phyloP scores from a whole-genome alignment of 2,113 vertebrate species.

The Paracanthobrama guichenoti region DNA sequence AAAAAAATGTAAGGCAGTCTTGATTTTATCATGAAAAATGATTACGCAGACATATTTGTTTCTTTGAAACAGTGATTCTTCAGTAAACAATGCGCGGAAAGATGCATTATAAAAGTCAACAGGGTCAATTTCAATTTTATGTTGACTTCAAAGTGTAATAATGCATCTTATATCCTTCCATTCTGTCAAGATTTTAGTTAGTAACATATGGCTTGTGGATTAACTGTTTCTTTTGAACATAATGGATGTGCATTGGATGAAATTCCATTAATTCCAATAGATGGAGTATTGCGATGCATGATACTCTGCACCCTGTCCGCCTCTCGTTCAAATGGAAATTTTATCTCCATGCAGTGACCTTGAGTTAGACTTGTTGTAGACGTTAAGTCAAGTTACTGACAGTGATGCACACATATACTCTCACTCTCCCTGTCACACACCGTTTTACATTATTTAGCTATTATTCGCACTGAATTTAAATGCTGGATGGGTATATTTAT shows the following conservation, averaged over 20 bases:
- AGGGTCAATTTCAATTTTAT: background rate
- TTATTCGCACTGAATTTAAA: conserved; percentile 16
- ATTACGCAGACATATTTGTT: too few species aligned
- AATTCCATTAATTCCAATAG: conserved; percentile 7
- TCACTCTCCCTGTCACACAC: conserved; percentile 25
- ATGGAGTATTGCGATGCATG: conserved; percentile 7
- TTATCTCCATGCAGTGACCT: background rate
- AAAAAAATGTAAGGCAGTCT: too few species aligned
- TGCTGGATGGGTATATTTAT: background rate
- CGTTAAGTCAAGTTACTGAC: conserved; percentile 42
- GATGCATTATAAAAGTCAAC: background rate
- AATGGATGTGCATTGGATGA: background rate
- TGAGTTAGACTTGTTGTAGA: conserved; percentile 30
- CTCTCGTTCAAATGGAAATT: conserved; percentile 33
- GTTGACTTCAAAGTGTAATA: background rate
- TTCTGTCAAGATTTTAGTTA: background rate
- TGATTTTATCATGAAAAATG: too few species aligned
- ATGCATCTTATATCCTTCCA: background rate
- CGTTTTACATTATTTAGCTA: conserved; percentile 41
- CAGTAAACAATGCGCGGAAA: background rate
- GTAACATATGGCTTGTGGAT: conserved; percentile 13
- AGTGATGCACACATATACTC: conserved; percentile 34
- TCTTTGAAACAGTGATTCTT: too few species aligned
- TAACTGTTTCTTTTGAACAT: background rate
- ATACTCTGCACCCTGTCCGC: background rate